phyloP scores from a whole-genome alignment of 2,797 vertebrate genomes.

The Coregonus sp. region DNA sequence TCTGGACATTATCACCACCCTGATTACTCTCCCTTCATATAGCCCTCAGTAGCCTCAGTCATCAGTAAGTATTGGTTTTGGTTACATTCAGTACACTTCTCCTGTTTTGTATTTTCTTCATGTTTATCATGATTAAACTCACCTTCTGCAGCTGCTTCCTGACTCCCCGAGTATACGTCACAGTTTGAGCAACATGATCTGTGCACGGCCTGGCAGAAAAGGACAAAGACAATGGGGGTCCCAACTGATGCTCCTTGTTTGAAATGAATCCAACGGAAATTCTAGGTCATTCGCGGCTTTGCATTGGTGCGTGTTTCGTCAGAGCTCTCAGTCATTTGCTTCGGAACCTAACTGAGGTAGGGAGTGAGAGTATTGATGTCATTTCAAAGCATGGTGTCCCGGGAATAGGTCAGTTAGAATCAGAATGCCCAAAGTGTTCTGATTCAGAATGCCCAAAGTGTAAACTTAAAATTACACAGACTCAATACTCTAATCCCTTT shows the following conservation, averaged over 20 bases:
- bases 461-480: slow-evolving; percentile 63
- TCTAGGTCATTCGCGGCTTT: slow-evolving; percentile 7
- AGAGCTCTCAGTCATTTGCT: neutral
- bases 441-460: slow-evolving; percentile 61
- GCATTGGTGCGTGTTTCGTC: slow-evolving; percentile 26
- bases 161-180: too few species aligned
- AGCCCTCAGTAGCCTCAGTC: too few species aligned
- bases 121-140: too few species aligned
- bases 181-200: too few species aligned
- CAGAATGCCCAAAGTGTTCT: slow-evolving; percentile 50
- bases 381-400: slow-evolving; percentile 60
- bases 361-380: slow-evolving; percentile 53
- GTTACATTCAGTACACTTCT: too few species aligned
- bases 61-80: too few species aligned
- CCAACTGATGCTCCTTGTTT: slow-evolving; percentile 31
- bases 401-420: slow-evolving; percentile 66
- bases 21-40: too few species aligned
- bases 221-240: slow-evolving; percentile 66
- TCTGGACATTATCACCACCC: too few species aligned
- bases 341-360: too few species aligned
- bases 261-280: neutral
- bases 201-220: too few species aligned
- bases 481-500: slow-evolving; percentile 47
- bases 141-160: too few species aligned
- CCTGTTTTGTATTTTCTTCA: too few species aligned